Conservation (phyloP, 2,113 vertebrate genomes). For the Nicator chloris region DNA sequence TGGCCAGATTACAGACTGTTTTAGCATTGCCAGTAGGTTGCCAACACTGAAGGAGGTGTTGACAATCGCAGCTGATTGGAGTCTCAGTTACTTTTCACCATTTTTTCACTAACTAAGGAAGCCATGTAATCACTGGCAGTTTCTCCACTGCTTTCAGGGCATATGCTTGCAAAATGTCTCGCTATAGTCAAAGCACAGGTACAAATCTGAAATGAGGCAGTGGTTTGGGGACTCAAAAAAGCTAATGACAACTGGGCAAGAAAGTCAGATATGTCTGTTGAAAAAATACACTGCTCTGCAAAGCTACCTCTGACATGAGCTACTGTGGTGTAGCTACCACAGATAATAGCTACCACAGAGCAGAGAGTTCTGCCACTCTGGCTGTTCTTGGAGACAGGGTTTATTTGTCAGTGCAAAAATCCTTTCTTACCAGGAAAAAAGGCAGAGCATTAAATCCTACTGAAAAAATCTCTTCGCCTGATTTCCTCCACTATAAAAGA, state of each 20-base stretch:
- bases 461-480: neutral
- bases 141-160: neutral
- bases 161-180: neutral
- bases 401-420: neutral
- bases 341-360: neutral
- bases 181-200: neutral
- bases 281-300: neutral
- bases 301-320: neutral
- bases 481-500: neutral
- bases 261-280: neutral
- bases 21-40: conserved; percentile 21
- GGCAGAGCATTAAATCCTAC: neutral
- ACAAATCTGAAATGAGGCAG: neutral
- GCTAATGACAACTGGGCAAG: neutral
- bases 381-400: neutral
- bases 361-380: neutral
- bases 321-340: neutral
- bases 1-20: conserved; percentile 9
- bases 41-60: conserved; percentile 38
- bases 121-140: neutral
- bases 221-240: neutral
- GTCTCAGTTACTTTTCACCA: conserved; percentile 7
- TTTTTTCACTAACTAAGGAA: conserved; percentile 3
- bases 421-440: neutral
- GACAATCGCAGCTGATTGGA: conserved; percentile 50